Evolutionary conservation across 1,140 invertebrate genomes (phyloP).

Genomic region (Zeugodacus cucurbitae): DNA sequence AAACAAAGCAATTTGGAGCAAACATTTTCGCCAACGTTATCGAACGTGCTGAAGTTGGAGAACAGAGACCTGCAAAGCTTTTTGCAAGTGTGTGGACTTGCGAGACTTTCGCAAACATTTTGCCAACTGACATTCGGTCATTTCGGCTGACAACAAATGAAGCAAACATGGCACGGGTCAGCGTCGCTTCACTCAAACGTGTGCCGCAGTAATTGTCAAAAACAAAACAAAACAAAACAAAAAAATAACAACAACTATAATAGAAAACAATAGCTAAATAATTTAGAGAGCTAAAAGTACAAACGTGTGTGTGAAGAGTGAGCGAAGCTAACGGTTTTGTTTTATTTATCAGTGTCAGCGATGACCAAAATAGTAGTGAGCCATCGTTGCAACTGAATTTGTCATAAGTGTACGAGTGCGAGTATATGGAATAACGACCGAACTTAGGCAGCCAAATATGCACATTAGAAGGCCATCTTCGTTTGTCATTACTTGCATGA

Average conservation of each 20-base stretch:
- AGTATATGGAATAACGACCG: not conserved
- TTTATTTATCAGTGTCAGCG: not conserved
- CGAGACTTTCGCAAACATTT: conserved; percentile 1
- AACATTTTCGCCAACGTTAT: not conserved
- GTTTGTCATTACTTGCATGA: not conserved
- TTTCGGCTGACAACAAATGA: not conserved
- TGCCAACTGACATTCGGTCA: not conserved
- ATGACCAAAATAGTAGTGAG: not conserved
- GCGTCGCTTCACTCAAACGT: not conserved
- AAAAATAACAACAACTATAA: not conserved
- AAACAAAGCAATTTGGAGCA: not conserved
- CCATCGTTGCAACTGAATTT: not conserved
- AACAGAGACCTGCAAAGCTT: not conserved
- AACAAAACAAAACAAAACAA: not conserved
- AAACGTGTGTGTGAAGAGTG: not conserved
- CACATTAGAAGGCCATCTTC: not conserved
- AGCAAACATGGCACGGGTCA: not conserved
- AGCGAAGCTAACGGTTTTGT: not conserved
- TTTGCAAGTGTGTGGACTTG: not conserved
- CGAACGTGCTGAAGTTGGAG: not conserved
- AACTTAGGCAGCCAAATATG: not conserved
- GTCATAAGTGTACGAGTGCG: not conserved
- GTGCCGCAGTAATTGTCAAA: not conserved
- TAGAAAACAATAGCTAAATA: not conserved
- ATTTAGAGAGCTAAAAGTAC: not conserved